Base-by-base conservation (phyloP, 2,113 vertebrate species). In the Centropristis striata region DNA sequence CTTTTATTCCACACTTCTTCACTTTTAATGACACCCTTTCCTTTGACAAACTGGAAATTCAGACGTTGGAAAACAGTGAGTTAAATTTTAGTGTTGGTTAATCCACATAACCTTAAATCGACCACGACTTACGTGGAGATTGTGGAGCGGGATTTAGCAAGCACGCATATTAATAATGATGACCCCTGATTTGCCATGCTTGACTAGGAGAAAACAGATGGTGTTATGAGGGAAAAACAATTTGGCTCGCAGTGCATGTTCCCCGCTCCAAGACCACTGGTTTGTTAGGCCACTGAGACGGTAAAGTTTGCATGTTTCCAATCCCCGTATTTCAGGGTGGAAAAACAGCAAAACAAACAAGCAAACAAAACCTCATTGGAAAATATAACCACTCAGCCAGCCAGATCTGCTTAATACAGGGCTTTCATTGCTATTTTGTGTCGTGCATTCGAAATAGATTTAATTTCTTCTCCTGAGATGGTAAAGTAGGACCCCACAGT, bases 181-280 rank as follows among this genome's bases (percentile, higher is more conserved):
- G 84, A 91, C 77, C 69, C 66, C 80, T 58, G 85, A 92, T 88
- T 89, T 85, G 81, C 79, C 63, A 85, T 70, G 81, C 76, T 86
- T 66, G 69, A 81, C 81, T 82, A 69, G 76, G 36, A 84, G 73
- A 91, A 90, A 86, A 89, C 85, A 93, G 87, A 84, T 77, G 79
- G 76, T 47, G 84, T 87, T 87, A 79, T 81, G 78, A 85, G 61
- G 58, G 65, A 50, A 82, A 83, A 91, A 84, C 46, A 47, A 77
- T 85, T 90, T 87, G 80, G 83, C 86, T 64, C 2, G 0, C 27
- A 68, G 58, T 83, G 10, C 78, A 51, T 2, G 41, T 92, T 83
- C 79, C 81, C 78, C 55, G 78, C 78, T 84, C 83, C 85, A 88
- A 92, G 85, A 86, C 90, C 4, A 60, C 67, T 71, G 71, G 64